Evolutionary conservation across 2,113 vertebrate species (phyloP), one percentile per base, ranked within the genome.

Genomic region (Desmodus rotundus): DNA sequence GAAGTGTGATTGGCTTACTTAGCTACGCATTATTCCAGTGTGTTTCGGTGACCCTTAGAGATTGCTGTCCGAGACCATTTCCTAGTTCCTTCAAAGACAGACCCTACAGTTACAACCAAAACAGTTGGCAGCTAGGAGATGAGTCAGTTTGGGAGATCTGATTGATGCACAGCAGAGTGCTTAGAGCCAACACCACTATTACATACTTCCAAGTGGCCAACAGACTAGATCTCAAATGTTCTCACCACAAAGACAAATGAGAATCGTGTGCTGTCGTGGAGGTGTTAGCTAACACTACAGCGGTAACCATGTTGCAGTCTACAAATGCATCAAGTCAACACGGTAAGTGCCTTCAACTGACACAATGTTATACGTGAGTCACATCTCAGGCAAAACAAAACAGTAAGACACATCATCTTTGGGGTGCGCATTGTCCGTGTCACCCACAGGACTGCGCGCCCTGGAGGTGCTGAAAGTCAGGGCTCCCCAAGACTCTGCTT

Each of bases 211-310:
- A 20, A n/a, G 28, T 36, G 38, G 38, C 54, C n/a, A 2, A 45
- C 36, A 50, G 41, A 45, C n/a, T 26, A n/a, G 33, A 88, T 20
- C 43, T 11, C 31, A 33, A n/a, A 22, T 24, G 28, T 13, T 16
- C 28, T 88, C 22, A 16, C 20, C 65, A 43, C 7, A 61, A 47
- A 15, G 6, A 9, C 16, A 82, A 41, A 81, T 1, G 43, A 33
- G 26, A 24, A n/a, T 22, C n/a, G 15, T 3, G 7, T 61, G 84
- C 45, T 9, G 8, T 12, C 33, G n/a, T 16, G 36, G 31, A 36
- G 8, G 13, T 56, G 22, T 58, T 17, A 45, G 3, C 4, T 19
- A 31, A 47, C 0, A 4, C 47, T 5, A 0, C 9, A 2, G 50
- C 10, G 83, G 63, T 5, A 24, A 16, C 61, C 43, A 10, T 7